Evolutionary conservation across 1,140 invertebrate genomes (phyloP), one percentile per base, ranked within the genome.

Genomic region (Alviniconcha marisindica): DNA sequence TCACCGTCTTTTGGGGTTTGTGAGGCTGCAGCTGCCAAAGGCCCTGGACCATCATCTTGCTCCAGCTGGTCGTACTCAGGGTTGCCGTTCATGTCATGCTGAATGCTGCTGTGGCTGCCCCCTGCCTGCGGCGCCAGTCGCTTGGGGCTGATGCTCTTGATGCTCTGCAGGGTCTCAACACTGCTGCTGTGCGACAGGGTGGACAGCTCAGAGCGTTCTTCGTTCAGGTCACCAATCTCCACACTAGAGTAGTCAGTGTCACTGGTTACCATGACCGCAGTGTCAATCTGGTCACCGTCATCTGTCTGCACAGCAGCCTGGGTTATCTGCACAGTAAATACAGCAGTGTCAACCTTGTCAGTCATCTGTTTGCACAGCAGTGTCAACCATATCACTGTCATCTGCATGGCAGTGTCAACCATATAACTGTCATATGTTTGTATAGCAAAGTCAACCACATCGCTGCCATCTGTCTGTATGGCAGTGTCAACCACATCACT

Each of bases 71-170:
- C 56, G 40, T 80, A 80, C 51, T 92, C 89, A 15, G 89, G 88
- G 78, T 92, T 92, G 69, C 90, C 91, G 83, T 93, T 92, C 87
- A 93, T 85, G 66, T 92, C 91, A 84, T 92, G 89, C 87, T 87
- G 83, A 24, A 81, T 85, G 78, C 66, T 84, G 82, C 33, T 54
- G 21, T 51, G 80, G 44, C 66, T 63, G 24, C 71, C 56, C 10
- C 63, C 77, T 71, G 40, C 54, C 71, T 71, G 48, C 56, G 77
- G 78, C 18, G 83, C 84, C 5, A 38, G 66, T 38, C 81, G 80
- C 69, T 87, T 83, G 40, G 90, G 91, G 85, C 90, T 92, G 18
- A 91, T 80, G 74, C 90, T 91, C 38, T 88, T 89, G 18, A 90
- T 86, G 82, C 90, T 91, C 0, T 89, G 85, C n/a, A 92, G 78